phyloP scores from a whole-genome alignment of 2,888 invertebrate species.

The Pyrgus malvae region DNA sequence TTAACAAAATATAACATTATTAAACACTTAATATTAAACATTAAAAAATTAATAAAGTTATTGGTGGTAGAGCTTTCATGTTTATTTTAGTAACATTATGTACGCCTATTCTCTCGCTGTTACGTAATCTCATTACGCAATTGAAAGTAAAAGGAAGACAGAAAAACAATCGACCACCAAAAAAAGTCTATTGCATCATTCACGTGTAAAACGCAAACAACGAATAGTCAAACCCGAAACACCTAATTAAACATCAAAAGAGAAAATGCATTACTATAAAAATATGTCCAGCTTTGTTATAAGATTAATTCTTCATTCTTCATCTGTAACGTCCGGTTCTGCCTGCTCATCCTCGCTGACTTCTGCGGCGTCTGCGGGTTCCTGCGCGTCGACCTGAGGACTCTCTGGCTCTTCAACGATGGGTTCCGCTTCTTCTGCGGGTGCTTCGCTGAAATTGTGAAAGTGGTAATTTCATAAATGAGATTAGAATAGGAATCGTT shows the following conservation, averaged over 20 bases:
- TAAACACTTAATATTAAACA: conserved; percentile 65
- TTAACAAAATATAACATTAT: conserved; percentile 76
- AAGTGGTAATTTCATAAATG: background rate
- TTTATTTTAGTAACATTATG: conserved; percentile 31
- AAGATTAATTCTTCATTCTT: conserved; percentile 58
- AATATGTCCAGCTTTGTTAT: conserved; percentile 25
- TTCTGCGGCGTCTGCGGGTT: conserved; percentile 59
- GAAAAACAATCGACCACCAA: conserved; percentile 40
- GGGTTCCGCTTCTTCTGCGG: conserved; percentile 63
- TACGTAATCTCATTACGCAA: conserved; percentile 66
- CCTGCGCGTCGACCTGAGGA: conserved; percentile 59
- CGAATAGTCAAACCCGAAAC: conserved; percentile 47
- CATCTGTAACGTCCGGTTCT: conserved; percentile 77
- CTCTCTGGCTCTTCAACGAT: conserved; percentile 76
- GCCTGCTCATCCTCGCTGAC: conserved; percentile 74
- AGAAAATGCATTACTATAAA: conserved; percentile 51
- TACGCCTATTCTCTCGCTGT: conserved; percentile 48
- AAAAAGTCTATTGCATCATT: conserved; percentile 57
- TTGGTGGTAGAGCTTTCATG: conserved; percentile 50
- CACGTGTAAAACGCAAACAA: conserved; percentile 57
- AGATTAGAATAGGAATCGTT: background rate
- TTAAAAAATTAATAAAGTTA: conserved; percentile 52
- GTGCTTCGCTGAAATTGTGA: conserved; percentile 50
- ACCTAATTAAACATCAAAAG: conserved; percentile 34
- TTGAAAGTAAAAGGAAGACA: conserved; percentile 49